These are phyloP conservation scores for Danio choprae DNA, from an alignment of 2,797 vertebrate species.

Conservation along the genomic window DNA sequence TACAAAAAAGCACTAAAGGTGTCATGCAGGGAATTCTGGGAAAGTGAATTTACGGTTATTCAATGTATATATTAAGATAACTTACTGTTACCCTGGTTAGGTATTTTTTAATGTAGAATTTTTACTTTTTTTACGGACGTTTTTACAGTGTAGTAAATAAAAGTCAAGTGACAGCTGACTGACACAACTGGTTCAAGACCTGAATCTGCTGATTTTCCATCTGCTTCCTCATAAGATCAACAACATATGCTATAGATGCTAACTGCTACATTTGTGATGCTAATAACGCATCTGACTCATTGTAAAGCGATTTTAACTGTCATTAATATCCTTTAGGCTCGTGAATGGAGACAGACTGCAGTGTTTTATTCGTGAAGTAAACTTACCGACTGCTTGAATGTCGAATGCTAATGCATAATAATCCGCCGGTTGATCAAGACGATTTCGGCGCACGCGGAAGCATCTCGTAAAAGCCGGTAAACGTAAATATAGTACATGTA, in stretches of 20 bases:
- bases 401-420: conserved; percentile 6
- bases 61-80: no score
- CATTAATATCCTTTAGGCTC: not conserved
- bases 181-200: not conserved
- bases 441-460: conserved; percentile 3
- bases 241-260: not conserved
- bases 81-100: no score
- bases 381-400: conserved; percentile 40
- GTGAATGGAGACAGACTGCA: not conserved
- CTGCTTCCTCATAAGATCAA: not conserved
- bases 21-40: no score
- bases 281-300: no score
- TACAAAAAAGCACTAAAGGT: no score
- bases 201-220: not conserved
- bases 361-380: not conserved
- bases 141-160: conserved; percentile 2
- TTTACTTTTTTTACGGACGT: no score
- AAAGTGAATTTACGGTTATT: no score
- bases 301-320: not conserved
- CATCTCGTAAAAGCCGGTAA: not conserved
- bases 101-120: no score
- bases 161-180: conserved; percentile 26
- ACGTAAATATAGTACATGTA: not conserved
- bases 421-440: not conserved
- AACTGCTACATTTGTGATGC: not conserved